Evolutionary conservation across 2,797 vertebrate genomes (phyloP).

Genomic region (Chelonia mydas): DNA sequence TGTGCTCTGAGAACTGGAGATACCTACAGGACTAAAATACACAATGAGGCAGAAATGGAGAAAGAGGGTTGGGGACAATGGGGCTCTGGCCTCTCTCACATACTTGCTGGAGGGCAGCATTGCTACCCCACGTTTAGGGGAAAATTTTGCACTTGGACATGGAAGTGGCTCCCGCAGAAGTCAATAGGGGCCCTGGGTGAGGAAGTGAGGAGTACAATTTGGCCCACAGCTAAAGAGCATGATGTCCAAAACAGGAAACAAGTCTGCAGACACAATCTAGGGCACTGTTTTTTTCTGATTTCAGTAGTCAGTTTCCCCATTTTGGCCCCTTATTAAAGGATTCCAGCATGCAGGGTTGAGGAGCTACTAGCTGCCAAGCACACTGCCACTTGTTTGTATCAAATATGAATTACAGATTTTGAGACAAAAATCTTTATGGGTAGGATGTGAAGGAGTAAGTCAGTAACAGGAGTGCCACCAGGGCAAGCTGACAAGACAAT

Average conservation of each 20-base stretch:
- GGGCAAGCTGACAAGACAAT: conserved; percentile 12
- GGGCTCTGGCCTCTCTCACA: not conserved
- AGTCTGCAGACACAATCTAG: not conserved
- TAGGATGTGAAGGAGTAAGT: conserved; percentile 68
- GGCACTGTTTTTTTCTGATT: not conserved
- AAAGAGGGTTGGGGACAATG: not conserved
- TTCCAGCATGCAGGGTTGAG: conserved; percentile 49
- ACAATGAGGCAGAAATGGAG: not conserved
- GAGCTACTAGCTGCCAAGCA: conserved; percentile 47
- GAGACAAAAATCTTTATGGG: conserved; percentile 66
- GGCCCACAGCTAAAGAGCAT: not conserved
- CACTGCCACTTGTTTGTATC: conserved; percentile 65
- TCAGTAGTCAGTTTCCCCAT: not conserved
- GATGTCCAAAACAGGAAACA: not conserved
- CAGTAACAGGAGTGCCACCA: conserved; percentile 44
- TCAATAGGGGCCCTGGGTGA: not conserved
- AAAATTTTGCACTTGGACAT: not conserved
- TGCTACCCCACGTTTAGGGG: not conserved
- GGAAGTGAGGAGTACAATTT: not conserved
- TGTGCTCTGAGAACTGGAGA: not conserved
- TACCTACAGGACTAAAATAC: not conserved
- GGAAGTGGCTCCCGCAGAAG: not conserved
- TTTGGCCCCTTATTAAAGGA: conserved; percentile 40
- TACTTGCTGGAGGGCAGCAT: not conserved
- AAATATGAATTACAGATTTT: conserved; percentile 64